phyloP scores from a whole-genome alignment of 2,797 vertebrate genomes.

The Sebastes umbrosus region DNA sequence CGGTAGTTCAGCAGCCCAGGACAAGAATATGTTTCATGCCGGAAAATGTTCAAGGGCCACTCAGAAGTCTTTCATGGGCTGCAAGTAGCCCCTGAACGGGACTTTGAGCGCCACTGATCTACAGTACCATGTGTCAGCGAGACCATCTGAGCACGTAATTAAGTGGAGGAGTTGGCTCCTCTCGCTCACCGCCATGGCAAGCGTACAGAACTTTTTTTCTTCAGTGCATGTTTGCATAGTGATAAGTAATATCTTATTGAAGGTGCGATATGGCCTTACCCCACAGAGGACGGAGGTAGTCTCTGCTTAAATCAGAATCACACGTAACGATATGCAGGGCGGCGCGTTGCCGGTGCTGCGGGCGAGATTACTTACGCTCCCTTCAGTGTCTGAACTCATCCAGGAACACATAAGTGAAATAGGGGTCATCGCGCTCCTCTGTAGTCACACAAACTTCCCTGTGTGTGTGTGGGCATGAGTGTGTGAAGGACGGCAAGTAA shows the following conservation, averaged over 20 bases:
- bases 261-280: conserved; percentile 32
- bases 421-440: conserved; percentile 42
- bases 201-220: conserved; percentile 52
- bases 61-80: conserved; percentile 50
- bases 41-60: conserved; percentile 66
- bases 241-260: conserved; percentile 58
- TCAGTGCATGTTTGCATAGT: conserved; percentile 48
- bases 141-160: conserved; percentile 63
- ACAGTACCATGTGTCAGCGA: conserved; percentile 39
- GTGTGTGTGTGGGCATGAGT: neutral
- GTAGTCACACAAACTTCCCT: conserved; percentile 11
- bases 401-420: conserved; percentile 50
- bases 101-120: conserved; percentile 55
- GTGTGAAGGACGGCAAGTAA: conserved; percentile 14
- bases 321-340: conserved; percentile 40
- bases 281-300: conserved; percentile 8
- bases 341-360: conserved; percentile 14
- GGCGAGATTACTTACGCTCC: conserved; percentile 34
- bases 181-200: conserved; percentile 26
- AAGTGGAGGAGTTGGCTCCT: conserved; percentile 55
- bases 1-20: conserved; percentile 3
- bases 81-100: conserved; percentile 54
- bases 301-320: conserved; percentile 33
- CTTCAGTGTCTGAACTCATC: conserved; percentile 40
- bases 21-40: conserved; percentile 20